Conservation (phyloP, 2,113 vertebrate species). For the Nerophis lumbriciformis region DNA sequence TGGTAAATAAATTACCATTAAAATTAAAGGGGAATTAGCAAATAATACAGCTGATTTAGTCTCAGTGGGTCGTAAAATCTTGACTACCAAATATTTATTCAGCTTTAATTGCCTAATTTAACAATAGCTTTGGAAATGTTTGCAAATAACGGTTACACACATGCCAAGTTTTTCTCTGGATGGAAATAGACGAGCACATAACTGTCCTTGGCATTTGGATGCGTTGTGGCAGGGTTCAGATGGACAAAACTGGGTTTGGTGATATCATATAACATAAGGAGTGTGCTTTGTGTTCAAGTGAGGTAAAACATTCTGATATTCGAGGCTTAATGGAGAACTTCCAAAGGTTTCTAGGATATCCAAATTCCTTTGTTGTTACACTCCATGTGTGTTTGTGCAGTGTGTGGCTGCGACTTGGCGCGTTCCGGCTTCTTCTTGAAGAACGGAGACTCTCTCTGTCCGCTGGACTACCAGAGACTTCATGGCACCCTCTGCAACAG, state of each 20-base stretch:
- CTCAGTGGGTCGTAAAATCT: neutral
- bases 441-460: constrained; percentile 91
- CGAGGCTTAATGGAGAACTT: neutral
- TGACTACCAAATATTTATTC: neutral
- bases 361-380: too few relatives aligned
- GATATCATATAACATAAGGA: constrained; percentile 34
- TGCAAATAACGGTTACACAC: constrained; percentile 1
- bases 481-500: constrained; percentile 88
- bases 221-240: constrained; percentile 8
- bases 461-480: constrained; percentile 91
- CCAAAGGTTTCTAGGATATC: neutral
- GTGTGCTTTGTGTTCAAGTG: too few relatives aligned
- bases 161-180: constrained; percentile 15
- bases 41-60: neutral
- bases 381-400: constrained; percentile 53
- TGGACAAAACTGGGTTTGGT: constrained; percentile 10
- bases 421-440: constrained; percentile 91
- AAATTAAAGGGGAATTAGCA: neutral
- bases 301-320: neutral
- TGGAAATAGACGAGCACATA: constrained; percentile 33
- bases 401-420: constrained; percentile 90
- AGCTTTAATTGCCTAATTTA: neutral
- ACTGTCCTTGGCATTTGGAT: constrained; percentile 32
- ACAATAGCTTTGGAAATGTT: neutral
- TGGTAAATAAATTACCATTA: neutral